A percentile compares a stretch with the other conserved stretches of the same genome.
phyloP scores from a whole-genome alignment of 2,113 vertebrate species.

The Perca fluviatilis region DNA sequence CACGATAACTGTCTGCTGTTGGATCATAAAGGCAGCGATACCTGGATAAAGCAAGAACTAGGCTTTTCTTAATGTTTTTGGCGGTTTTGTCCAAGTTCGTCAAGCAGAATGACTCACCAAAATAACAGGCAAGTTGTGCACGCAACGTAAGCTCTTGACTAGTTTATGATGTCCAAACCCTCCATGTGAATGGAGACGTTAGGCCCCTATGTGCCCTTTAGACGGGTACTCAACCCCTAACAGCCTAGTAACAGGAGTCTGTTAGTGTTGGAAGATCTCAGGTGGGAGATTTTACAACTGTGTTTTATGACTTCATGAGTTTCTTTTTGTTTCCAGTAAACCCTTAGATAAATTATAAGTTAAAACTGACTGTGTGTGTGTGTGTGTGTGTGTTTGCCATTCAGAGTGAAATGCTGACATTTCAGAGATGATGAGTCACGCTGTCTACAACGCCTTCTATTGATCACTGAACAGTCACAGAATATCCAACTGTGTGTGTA shows the following conservation, averaged over 20 bases:
- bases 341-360: conserved; percentile 6
- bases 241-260: not conserved
- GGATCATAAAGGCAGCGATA: not conserved
- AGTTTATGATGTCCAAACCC: not conserved
- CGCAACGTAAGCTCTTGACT: not conserved
- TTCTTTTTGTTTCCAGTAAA: not conserved
- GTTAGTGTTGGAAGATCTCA: not conserved
- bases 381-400: not conserved
- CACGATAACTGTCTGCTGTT: not conserved
- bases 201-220: not conserved
- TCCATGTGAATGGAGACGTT: too few relatives aligned
- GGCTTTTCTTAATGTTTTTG: not conserved
- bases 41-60: not conserved
- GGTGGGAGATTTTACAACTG: not conserved
- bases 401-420: not conserved
- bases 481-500: not conserved
- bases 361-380: not conserved
- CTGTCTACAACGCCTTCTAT: not conserved
- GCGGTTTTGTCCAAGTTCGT: not conserved
- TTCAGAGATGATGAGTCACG: conserved; percentile 22
- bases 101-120: too few relatives aligned
- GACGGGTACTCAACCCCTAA: not conserved
- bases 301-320: not conserved
- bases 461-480: not conserved
- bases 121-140: not conserved